Evolutionary conservation across 2,113 vertebrate genomes (phyloP), one percentile per base, ranked within the genome.

Genomic region (Vulpes lagopus): DNA sequence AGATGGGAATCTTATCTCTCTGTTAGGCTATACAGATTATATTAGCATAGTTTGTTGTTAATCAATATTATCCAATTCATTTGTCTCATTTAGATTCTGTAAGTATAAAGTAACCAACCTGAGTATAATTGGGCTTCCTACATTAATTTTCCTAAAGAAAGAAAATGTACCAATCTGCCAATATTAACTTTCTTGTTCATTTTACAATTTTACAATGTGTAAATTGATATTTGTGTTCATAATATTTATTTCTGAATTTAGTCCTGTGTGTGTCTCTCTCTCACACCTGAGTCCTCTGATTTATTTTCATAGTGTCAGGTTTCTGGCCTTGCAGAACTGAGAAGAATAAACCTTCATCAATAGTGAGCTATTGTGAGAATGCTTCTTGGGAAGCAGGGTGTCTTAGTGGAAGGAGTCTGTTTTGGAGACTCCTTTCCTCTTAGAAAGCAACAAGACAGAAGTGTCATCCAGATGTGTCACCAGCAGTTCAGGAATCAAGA

Each of bases 161-260:
- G 51, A 82, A 90, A 79, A 51, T 92, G 15, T 88, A 67, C 43
- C 27, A 8, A 80, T 67, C 32, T 91, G 32, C 32, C 32, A 74
- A 4, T 57, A 78, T 78, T 74, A 84, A 16, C 59, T 67, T 84
- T 79, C 12, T 87, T 49, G 35, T 93, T 93, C 74, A 89, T 16
- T 93, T 91, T 22, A 73, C 43, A 81, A 5, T 51, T 89, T 71
- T 57, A 65, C 20, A 65, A 8, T 65, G 30, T 95, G 3, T 85
- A 94, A 89, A 85, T 65, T 93, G 12, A 9, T 80, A 35, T 73
- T 94, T 25, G 5, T 82, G 15, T 89, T 90, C 90, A 65, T 62
- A 53, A 64, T 32, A 82, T 73, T 83, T 78, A 51, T 93, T 93
- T 91, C 27, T 95, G 57, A 73, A 53, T 85, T 95, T 89, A 84